Evolutionary conservation across 1,140 invertebrate species (phyloP).

Genomic region (Drosophila neocordata): DNA sequence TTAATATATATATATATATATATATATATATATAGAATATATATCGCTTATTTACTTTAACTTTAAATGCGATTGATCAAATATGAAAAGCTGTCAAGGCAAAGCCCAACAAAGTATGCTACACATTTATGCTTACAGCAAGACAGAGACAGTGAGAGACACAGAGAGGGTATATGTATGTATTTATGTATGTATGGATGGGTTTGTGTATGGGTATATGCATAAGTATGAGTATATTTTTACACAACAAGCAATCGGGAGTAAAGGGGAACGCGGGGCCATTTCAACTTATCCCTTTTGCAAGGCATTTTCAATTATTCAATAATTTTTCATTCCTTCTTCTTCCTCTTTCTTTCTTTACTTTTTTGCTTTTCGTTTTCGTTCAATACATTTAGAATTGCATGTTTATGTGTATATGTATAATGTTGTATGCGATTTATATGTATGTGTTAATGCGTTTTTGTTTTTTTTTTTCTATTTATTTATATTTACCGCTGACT

Average conservation of each 20-base stretch:
- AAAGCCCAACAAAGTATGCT: conserved; percentile 78
- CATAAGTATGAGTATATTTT: conserved; percentile 7
- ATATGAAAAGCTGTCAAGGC: conserved; percentile 57
- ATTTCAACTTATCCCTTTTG: conserved; percentile 1
- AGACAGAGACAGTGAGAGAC: no score
- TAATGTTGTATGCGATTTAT: conserved; percentile 29
- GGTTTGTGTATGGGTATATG: conserved; percentile 6
- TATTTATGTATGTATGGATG: conserved; percentile 16
- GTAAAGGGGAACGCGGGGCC: neutral
- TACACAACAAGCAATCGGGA: neutral
- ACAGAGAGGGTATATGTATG: conserved; percentile 35
- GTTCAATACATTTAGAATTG: no score
- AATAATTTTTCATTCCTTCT: neutral
- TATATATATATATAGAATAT: no score
- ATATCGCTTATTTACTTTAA: conserved; percentile 26
- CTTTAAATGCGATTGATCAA: conserved; percentile 43
- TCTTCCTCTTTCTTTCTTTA: neutral
- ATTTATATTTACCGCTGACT: conserved; percentile 84
- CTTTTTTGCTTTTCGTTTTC: no score
- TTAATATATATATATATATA: no score
- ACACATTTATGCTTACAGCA: conserved; percentile 61
- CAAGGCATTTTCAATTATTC: conserved; percentile 4
- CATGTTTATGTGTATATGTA: conserved; percentile 21
- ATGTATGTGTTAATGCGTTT: neutral
- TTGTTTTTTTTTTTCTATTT: neutral